Percentiles rank a stretch among this genome's conserved stretches.
Evolutionary conservation across 2,888 invertebrate species (phyloP).

Genomic region (Hydrotaea cyrtoneurina): DNA sequence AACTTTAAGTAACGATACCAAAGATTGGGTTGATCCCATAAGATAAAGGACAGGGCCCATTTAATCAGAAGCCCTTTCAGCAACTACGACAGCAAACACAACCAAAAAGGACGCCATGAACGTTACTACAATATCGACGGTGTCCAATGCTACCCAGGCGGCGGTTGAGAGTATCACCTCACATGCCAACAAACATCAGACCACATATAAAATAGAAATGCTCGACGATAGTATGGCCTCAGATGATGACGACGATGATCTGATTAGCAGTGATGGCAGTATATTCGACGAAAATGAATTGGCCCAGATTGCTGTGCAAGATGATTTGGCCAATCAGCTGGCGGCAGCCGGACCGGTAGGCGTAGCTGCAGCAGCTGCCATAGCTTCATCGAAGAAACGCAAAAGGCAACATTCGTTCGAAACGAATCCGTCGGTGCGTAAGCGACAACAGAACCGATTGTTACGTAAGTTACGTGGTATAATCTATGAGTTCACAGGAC

Average conservation of each 20-base stretch:
- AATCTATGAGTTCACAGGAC: conserved; percentile 97
- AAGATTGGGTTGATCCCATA: conserved; percentile 67
- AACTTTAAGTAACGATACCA: conserved; percentile 69
- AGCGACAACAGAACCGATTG: conserved; percentile 96
- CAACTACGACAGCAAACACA: conserved; percentile 22
- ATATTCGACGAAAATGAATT: conserved; percentile 92
- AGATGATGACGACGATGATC: conserved; percentile 93
- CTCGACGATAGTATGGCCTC: conserved; percentile 85
- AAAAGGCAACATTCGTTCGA: conserved; percentile 98
- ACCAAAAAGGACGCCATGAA: conserved; percentile 71
- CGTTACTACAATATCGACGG: conserved; percentile 79
- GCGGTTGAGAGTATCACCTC: conserved; percentile 60
- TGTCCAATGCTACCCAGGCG: conserved; percentile 70
- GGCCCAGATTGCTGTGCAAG: conserved; percentile 84
- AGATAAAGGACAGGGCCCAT: conserved; percentile 47
- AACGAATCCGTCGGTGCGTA: conserved; percentile 97
- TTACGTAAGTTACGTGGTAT: conserved; percentile 94
- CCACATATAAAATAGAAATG: conserved; percentile 87
- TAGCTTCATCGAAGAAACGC: conserved; percentile 96
- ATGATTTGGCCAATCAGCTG: conserved; percentile 97
- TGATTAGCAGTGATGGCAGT: conserved; percentile 90
- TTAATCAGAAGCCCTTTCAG: neutral
- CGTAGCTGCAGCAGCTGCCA: conserved; percentile 97
- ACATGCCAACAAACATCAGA: conserved; percentile 74
- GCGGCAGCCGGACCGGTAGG: conserved; percentile 98